Base-by-base conservation (phyloP, 2,113 vertebrate genomes). In the Rhagologus leucostigma region DNA sequence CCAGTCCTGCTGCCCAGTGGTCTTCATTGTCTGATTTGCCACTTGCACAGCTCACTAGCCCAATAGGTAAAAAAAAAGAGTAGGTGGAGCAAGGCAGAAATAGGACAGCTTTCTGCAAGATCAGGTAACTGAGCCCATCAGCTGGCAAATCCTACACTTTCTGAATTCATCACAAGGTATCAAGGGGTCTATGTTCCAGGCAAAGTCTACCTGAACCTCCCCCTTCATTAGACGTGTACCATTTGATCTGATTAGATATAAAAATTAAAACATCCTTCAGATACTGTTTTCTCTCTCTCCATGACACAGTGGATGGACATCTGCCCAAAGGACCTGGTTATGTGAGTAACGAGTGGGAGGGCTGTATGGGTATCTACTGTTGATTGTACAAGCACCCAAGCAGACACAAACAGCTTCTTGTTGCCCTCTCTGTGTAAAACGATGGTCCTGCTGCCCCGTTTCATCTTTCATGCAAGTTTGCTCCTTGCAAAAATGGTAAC, bases 11-110 rank as follows among this genome's bases (percentile, higher is more conserved):
- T 73, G 44, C n/a, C 23, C 26, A 42, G 33, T 6, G 32, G 14
- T 84, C 70, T 35, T 59, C 37, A 35, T 65, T 35, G 30, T 35
- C n/a, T 57, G 27, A 65, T 46, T 3, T 39, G 26, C 7, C 41
- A 44, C 37, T 49, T 26, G 7, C 20, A 26, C 7, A 69, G 30
- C 42, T 52, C 37, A 39, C 21, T 4, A 46, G 42, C 5, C 33
- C 49, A 80, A 23, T 0, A 35, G 3, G 3, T 8, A 18, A 6
- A 41, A 13, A 8, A 11, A 44, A 30, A 47, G 4, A 7, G 2
- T 0, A 2, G 14, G 4, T 30, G 12, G 30, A 75, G 15, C 44
- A 74, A 7, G 18, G 30, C 30, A 87, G 52, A 59, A 87, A 70
- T 4, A 49, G 13, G 17, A n/a, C 4, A 39, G 21, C n/a, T 47